Evolutionary conservation across 2,113 vertebrate genomes (phyloP).

Genomic region (Romanogobio albipinnatus): DNA sequence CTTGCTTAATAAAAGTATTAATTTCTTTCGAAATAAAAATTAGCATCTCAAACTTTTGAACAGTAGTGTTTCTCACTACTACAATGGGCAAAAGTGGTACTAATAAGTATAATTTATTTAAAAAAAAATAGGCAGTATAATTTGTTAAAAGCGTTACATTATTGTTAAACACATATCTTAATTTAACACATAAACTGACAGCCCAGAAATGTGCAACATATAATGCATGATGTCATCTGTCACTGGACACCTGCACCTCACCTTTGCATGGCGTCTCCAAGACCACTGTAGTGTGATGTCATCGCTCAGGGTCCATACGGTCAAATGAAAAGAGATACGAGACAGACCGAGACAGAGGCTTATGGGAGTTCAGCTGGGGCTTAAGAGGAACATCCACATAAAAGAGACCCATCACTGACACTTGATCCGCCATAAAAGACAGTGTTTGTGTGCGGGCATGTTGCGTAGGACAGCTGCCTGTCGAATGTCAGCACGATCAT

Average conservation of each 20-base stretch:
- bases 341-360: conserved; percentile 67
- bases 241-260: not conserved
- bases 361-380: conserved; percentile 72
- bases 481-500: conserved; percentile 51
- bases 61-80: not conserved
- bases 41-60: not conserved
- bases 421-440: conserved; percentile 79
- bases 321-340: conserved; percentile 66
- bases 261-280: not conserved
- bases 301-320: not conserved
- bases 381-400: conserved; percentile 74
- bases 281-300: not conserved
- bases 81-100: not conserved
- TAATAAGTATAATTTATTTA: not conserved
- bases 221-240: not conserved
- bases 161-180: not conserved
- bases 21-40: not conserved
- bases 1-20: not conserved
- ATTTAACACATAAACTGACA: not conserved
- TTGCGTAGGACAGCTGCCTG: conserved; percentile 74
- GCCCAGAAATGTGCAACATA: not conserved
- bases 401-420: conserved; percentile 76
- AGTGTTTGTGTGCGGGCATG: conserved; percentile 63
- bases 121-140: not conserved
- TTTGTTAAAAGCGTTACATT: not conserved